Percentiles rank a stretch among this genome's conserved stretches.
Conservation (phyloP, 1,140 invertebrate genomes). For the Rhynchophorus ferrugineus region DNA sequence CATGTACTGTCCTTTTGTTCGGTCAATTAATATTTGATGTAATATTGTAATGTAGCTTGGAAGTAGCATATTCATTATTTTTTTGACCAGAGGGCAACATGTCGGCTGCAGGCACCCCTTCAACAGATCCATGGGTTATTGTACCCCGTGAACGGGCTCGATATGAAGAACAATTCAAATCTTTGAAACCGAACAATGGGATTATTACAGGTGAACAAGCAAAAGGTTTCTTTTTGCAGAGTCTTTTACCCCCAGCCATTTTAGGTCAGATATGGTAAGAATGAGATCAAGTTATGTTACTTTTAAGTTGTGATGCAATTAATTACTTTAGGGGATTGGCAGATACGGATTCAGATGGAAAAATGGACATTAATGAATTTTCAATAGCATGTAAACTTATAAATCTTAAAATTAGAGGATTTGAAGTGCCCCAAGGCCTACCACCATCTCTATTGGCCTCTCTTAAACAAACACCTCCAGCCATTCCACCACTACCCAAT, state of each 20-base stretch:
- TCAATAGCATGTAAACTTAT: constrained; percentile 97
- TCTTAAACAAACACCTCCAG: constrained; percentile 41
- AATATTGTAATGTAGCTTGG: no score
- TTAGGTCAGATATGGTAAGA: constrained; percentile 91
- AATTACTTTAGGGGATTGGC: constrained; percentile 81
- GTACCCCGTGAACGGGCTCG: constrained; percentile 76
- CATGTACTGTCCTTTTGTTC: no score
- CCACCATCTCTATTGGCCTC: constrained; percentile 68
- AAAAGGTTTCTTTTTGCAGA: constrained; percentile 87
- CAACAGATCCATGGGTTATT: constrained; percentile 79
- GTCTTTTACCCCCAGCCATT: constrained; percentile 77
- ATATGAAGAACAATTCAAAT: constrained; percentile 87
- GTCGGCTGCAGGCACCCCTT: constrained; percentile 39
- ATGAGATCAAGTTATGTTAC: neutral
- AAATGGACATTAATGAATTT: constrained; percentile 94
- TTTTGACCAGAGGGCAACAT: no score
- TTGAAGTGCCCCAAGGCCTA: constrained; percentile 79
- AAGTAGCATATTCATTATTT: no score
- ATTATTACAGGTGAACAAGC: constrained; percentile 90
- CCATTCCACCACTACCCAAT: constrained; percentile 39
- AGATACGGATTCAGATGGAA: constrained; percentile 93
- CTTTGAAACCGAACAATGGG: constrained; percentile 79
- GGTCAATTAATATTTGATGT: no score
- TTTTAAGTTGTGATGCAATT: no score
- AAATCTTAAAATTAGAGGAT: constrained; percentile 84